Conservation (phyloP, 1,140 invertebrate species). For the Pseudomyrmex pallidus region DNA sequence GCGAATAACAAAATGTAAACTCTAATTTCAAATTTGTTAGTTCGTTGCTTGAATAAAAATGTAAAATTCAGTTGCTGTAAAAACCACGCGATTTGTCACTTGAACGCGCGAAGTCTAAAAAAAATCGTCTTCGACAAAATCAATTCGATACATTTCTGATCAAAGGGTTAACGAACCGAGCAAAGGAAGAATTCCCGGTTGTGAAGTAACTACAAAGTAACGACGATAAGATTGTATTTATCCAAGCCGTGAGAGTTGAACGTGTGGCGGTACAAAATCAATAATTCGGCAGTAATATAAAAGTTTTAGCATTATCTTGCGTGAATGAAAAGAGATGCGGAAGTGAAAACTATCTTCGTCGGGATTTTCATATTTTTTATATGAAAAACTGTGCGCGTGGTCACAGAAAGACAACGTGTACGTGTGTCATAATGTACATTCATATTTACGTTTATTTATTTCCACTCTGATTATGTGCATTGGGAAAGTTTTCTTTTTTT, state of each 20-base stretch:
- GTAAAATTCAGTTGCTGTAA: background rate
- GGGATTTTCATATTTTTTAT: background rate
- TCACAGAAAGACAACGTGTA: background rate
- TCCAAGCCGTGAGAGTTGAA: conserved; percentile 34
- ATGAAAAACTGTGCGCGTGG: no score
- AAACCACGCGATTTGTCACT: background rate
- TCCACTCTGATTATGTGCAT: background rate
- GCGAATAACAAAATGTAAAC: background rate
- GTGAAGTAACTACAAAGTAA: conserved; percentile 26
- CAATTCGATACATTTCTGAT: background rate
- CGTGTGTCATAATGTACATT: background rate
- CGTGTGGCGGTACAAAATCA: conserved; percentile 41
- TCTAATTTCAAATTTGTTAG: background rate
- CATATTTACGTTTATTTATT: background rate
- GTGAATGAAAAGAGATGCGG: background rate
- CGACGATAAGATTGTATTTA: conserved; percentile 46
- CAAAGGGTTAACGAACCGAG: conserved; percentile 28
- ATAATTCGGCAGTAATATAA: conserved; percentile 50
- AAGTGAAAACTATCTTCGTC: background rate
- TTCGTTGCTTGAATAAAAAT: background rate
- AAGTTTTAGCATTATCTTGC: conserved; percentile 19
- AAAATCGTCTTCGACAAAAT: background rate
- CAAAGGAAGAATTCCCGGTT: background rate
- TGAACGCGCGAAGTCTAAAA: background rate
- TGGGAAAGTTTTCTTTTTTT: background rate